Base-by-base conservation (phyloP, 2,888 invertebrate species). In the Diplolepis rosae region DNA sequence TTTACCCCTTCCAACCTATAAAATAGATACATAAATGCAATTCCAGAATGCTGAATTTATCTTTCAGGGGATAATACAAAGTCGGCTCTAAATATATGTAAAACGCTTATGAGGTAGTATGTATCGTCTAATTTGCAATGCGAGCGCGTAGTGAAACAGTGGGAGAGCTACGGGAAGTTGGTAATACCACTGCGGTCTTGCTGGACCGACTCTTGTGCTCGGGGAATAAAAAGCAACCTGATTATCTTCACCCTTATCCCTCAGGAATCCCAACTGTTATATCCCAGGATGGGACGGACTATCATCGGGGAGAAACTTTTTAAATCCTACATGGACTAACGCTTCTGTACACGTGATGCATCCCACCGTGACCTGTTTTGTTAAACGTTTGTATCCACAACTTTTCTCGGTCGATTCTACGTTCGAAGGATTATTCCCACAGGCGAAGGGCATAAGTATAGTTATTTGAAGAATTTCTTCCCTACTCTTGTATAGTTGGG, bases 341-440 rank as follows among this genome's bases (percentile, higher is more conserved):
- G n/a, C n/a, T n/a, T n/a, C 69, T 67, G 70, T 71, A 61, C 68
- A 51, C 48, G 71, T 72, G 66, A 70, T 71, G 68, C 70, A 68
- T 65, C 65, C 74, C 78, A 74, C 80, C 83, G 82, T 84, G 83
- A 84, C 83, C 81, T 81, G 84, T 80, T 81, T 83, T 77, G 73
- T 72, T 75, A 80, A 80, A 56, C 72, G 75, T 35, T 35, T 56
- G n/a, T 61, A 61, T 24, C 61, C 22, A 56, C 56, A 54, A 54
- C 54, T 54, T 54, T 54, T 18, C 32, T 56, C 22, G 35, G 22
- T 32, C 56, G 18, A 35, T 39, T 13, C 35, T 2, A 61, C 24
- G 18, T 18, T 45, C 7, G 18, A 18, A 45, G 18, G 45, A 45
- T 18, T 9, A 45, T 45, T 45, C 18, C 9, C 9, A 45, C 3